Conservation (phyloP, 92 coral and sea anemone species). For the Pocillopora grandis region DNA sequence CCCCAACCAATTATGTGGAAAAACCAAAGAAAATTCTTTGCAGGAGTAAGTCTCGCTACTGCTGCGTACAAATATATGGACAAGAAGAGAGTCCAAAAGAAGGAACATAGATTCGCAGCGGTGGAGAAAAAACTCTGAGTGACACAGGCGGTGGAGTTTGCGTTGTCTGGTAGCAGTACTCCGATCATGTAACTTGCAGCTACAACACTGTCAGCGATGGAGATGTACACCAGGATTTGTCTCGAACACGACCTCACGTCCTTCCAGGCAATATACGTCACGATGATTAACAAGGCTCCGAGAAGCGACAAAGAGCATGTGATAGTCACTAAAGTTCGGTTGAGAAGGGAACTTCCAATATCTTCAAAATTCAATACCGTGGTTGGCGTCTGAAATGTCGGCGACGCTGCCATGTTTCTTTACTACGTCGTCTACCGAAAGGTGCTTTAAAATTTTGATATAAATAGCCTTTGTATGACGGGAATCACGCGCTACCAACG, state of each 20-base stretch:
- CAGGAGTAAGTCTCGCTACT: conserved; percentile 52
- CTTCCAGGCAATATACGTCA: conserved; percentile 78
- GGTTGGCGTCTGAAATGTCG: not conserved
- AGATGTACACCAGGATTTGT: conserved; percentile 79
- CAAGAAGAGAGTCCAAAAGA: conserved; percentile 84
- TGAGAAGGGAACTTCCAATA: conserved; percentile 17
- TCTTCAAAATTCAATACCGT: conserved; percentile 6
- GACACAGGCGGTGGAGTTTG: conserved; percentile 32
- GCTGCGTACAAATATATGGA: conserved; percentile 64
- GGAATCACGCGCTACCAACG: too few relatives aligned
- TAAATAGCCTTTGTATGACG: too few relatives aligned
- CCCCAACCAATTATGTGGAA: conserved; percentile 77
- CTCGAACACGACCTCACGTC: conserved; percentile 75
- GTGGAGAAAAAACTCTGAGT: conserved; percentile 83
- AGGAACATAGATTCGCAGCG: conserved; percentile 76
- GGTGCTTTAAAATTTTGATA: too few relatives aligned
- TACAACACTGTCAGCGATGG: conserved; percentile 76
- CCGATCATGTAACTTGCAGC: conserved; percentile 60
- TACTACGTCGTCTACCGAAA: too few relatives aligned
- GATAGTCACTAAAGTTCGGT: conserved; percentile 25
- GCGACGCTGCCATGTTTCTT: too few relatives aligned
- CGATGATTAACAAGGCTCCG: conserved; percentile 70
- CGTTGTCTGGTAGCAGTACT: conserved; percentile 17
- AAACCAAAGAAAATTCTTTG: conserved; percentile 54
- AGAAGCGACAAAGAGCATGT: conserved; percentile 59